Conservation (phyloP, 2,888 invertebrate genomes). For the Mesorhabditis sp. region DNA sequence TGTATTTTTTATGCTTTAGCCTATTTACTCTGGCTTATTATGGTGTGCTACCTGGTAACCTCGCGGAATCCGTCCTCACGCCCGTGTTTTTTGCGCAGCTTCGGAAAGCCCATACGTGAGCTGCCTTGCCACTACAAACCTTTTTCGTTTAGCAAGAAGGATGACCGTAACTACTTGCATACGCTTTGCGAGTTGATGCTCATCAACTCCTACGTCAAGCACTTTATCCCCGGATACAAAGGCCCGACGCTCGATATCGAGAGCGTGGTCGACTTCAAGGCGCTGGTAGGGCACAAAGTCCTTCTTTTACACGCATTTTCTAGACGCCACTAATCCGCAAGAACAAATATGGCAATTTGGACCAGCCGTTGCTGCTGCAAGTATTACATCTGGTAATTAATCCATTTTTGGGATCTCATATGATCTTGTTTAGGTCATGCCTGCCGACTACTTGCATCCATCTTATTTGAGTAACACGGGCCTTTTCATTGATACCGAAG, state of each 20-base stretch:
- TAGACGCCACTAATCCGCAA: too few relatives aligned
- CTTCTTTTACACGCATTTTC: too few relatives aligned
- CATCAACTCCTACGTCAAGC: not conserved
- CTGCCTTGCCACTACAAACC: too few relatives aligned
- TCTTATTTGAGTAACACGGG: not conserved
- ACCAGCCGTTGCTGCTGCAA: too few relatives aligned
- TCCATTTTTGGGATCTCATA: too few relatives aligned
- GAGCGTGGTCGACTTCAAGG: too few relatives aligned
- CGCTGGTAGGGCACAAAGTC: too few relatives aligned
- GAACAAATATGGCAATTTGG: too few relatives aligned
- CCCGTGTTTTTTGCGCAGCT: not conserved
- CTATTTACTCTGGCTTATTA: not conserved
- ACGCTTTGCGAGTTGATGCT: not conserved
- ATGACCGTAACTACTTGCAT: too few relatives aligned
- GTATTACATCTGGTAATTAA: too few relatives aligned
- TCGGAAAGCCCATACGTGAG: not conserved
- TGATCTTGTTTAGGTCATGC: not conserved
- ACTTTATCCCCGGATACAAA: not conserved
- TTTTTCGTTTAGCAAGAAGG: too few relatives aligned
- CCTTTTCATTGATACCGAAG: not conserved
- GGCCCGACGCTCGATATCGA: not conserved
- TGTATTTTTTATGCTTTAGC: not conserved
- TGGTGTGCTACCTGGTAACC: not conserved
- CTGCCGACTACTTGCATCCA: not conserved
- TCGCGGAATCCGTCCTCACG: not conserved